Evolutionary conservation across 2,888 invertebrate genomes (phyloP), one percentile per base, ranked within the genome.

Genomic region (Tetramorium bicarinatum): DNA sequence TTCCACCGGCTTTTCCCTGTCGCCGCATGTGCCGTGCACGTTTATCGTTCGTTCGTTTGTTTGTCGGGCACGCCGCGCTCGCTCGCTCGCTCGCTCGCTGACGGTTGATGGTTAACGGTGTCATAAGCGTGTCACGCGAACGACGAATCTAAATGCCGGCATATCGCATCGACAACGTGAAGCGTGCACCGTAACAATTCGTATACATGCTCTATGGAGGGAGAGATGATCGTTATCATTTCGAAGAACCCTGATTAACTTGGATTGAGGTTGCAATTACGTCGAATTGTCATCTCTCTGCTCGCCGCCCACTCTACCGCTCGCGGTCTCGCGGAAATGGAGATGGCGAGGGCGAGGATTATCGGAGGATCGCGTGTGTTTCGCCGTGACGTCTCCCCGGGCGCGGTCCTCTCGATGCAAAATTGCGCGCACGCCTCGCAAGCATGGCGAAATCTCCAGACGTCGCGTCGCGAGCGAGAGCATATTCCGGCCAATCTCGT

Each of bases 61-160:
- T 34, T 34, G 29, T 59, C 56, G 34, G 44, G 47, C 56, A 75
- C 47, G 44, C 66, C 44, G 74, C 29, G 25, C 29, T 61, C 21
- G 21, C 47, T 71, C 49, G 41, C 38, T 84, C 25, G 25, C 29
- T 61, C 25, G 21, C 47, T 71, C 49, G 34, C 38, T 84, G 74
- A 84, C 82, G 34, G 13, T 4, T 29, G 56, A 84, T 47, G 41
- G 64, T 64, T 77, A 66, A 54, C 71, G 62, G 69, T 62, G 49
- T 54, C 75, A 84, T 75, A 82, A 82, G 69, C 71, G 82, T 85
- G 71, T 87, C 69, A 54, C 54, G 62, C 75, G 67, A 84, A 41
- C 38, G n/a, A n/a, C 25, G 64, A 67, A 75, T 74, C 21, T 25
- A 84, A 84, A 84, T 82, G 56, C 38, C 59, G 41, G 3, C 18